These are phyloP conservation scores for Melitaea cinxia DNA, from an alignment of 1,140 invertebrate species.

Conservation along the genomic window DNA sequence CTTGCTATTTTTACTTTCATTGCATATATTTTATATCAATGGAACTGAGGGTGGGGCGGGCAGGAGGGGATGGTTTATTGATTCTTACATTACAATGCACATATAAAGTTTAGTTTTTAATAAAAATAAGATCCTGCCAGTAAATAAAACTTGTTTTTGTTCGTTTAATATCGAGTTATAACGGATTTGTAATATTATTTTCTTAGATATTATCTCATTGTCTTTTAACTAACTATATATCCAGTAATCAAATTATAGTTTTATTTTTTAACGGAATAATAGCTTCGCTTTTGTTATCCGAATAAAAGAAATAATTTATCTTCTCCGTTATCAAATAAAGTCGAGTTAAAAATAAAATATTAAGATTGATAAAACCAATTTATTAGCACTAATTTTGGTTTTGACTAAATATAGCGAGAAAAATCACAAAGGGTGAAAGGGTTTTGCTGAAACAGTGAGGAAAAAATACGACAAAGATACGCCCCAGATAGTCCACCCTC, in stretches of 20 bases:
- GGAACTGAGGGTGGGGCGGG: conserved; percentile 2
- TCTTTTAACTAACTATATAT: too few species aligned
- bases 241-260: too few species aligned
- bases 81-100: conserved; percentile 27
- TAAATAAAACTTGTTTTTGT: background rate
- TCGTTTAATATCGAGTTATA: background rate
- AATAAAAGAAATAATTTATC: background rate
- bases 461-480: conserved; percentile 19
- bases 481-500: conserved; percentile 5
- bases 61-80: conserved; percentile 14
- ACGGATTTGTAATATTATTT: too few species aligned
- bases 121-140: background rate
- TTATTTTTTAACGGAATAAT: too few species aligned
- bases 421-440: conserved; percentile 7
- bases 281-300: background rate
- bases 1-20: conserved; percentile 49
- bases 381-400: background rate
- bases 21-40: conserved; percentile 42
- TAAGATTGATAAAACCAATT: background rate
- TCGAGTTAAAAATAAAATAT: background rate
- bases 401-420: conserved; percentile 5
- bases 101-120: background rate
- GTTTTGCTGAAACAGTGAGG: conserved; percentile 24
- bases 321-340: background rate
- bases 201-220: too few species aligned